Conservation (phyloP, 1,140 invertebrate species). For the Drosophila malerkotliana region DNA sequence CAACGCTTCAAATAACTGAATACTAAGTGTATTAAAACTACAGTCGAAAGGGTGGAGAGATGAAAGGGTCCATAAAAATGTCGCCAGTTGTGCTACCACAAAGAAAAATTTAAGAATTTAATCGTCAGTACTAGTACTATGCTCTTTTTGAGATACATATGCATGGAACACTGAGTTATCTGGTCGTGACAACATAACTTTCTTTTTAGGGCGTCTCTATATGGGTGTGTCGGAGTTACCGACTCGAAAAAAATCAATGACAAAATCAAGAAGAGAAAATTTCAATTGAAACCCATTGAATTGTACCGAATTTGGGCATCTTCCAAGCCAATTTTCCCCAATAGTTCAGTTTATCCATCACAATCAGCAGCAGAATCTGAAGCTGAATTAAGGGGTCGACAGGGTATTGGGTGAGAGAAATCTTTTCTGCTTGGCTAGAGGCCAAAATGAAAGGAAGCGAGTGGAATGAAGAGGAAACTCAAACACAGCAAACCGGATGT, state of each 20-base stretch:
- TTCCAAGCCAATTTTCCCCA: conserved; percentile 43
- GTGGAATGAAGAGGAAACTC: conserved; percentile 7
- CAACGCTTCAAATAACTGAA: conserved; percentile 12
- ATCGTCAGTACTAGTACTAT: not conserved
- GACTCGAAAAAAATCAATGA: conserved; percentile 54
- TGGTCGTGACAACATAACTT: conserved; percentile 49
- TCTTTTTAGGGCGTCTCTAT: conserved; percentile 8
- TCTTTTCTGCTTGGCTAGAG: conserved; percentile 78
- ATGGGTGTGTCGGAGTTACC: conserved; percentile 48
- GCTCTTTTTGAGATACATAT: not conserved
- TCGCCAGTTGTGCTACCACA: conserved; percentile 53
- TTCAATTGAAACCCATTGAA: conserved; percentile 76
- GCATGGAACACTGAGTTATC: conserved; percentile 8
- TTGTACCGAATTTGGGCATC: conserved; percentile 39
- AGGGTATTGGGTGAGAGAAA: conserved; percentile 21
- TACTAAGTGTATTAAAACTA: conserved; percentile 1
- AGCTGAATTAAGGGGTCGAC: not conserved
- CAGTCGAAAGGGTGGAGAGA: conserved; percentile 9
- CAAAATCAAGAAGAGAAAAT: conserved; percentile 61
- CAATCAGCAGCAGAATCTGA: conserved; percentile 59
- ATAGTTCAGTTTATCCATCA: conserved; percentile 81
- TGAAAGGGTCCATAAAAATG: conserved; percentile 31
- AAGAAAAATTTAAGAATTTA: conserved; percentile 1
- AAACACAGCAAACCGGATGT: conserved; percentile 65
- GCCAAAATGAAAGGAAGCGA: conserved; percentile 31